phyloP scores from a whole-genome alignment of 1,140 invertebrate species.

The Mizuhopecten yessoensis region DNA sequence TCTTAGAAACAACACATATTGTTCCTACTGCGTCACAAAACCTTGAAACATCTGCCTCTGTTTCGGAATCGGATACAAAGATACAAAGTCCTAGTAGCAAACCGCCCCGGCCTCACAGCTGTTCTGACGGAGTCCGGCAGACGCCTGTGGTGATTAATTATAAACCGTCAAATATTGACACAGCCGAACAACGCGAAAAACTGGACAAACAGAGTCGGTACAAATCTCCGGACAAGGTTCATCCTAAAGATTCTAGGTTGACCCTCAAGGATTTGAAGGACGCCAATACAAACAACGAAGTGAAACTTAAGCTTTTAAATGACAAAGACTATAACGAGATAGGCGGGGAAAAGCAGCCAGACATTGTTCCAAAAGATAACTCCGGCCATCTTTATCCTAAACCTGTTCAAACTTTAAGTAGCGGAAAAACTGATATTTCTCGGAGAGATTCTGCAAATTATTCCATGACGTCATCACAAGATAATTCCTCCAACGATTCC shows the following conservation, averaged over 20 bases:
- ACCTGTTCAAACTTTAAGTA: conserved; percentile 58
- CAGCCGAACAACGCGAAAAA: conserved; percentile 46
- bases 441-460: conserved; percentile 77
- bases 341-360: conserved; percentile 54
- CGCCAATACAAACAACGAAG: conserved; percentile 43
- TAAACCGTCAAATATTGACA: conserved; percentile 56
- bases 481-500: conserved; percentile 77
- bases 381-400: conserved; percentile 51
- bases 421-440: conserved; percentile 52
- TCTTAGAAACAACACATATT: neutral
- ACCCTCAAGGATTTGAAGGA: conserved; percentile 45
- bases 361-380: conserved; percentile 63
- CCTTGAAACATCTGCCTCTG: neutral
- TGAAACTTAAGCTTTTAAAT: neutral
- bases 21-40: neutral
- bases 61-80: neutral
- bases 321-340: conserved; percentile 49
- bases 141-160: neutral
- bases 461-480: conserved; percentile 76
- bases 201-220: neutral
- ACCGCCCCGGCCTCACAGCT: neutral
- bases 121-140: neutral
- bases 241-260: neutral
- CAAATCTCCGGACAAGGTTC: conserved; percentile 43
- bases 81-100: neutral